Conservation (phyloP, 2,797 vertebrate species). For the Setipinna tenuifilis region DNA sequence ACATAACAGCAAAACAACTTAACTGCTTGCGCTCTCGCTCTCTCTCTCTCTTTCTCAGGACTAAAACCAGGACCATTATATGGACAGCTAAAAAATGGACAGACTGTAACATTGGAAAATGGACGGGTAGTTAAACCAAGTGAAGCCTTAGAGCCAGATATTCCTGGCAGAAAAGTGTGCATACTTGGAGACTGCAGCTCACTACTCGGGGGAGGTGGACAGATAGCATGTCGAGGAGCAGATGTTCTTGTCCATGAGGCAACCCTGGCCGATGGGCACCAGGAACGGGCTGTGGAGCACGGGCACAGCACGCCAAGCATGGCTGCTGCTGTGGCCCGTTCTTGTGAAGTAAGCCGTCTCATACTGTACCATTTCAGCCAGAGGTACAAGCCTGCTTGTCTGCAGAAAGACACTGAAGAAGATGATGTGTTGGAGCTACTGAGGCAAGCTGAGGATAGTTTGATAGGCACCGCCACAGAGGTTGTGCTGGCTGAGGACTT, state of each 20-base stretch:
- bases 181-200: constrained; percentile 89
- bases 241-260: constrained; percentile 91
- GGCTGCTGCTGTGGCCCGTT: constrained; percentile 78
- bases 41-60: constrained; percentile 67
- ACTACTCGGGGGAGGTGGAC: constrained; percentile 63
- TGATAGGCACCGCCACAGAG: constrained; percentile 71
- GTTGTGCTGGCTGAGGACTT: constrained; percentile 90
- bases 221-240: constrained; percentile 72
- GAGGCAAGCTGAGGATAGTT: constrained; percentile 78
- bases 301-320: constrained; percentile 88
- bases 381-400: constrained; percentile 79
- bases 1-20: too few species aligned
- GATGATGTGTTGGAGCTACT: constrained; percentile 75
- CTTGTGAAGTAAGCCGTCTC: constrained; percentile 72
- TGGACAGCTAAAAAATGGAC: constrained; percentile 85
- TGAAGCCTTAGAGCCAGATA: constrained; percentile 79
- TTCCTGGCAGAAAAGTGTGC: constrained; percentile 87
- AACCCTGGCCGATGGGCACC: constrained; percentile 80
- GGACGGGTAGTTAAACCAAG: constrained; percentile 72
- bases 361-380: constrained; percentile 92
- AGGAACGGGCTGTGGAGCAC: constrained; percentile 81
- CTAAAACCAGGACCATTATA: constrained; percentile 86
- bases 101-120: constrained; percentile 75
- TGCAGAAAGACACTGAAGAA: constrained; percentile 70
- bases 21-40: constrained; percentile 27